Percentiles rank a stretch among this genome's conserved stretches.
Conservation (phyloP, 2,797 vertebrate genomes). For the Pachyuromys duprasi region DNA sequence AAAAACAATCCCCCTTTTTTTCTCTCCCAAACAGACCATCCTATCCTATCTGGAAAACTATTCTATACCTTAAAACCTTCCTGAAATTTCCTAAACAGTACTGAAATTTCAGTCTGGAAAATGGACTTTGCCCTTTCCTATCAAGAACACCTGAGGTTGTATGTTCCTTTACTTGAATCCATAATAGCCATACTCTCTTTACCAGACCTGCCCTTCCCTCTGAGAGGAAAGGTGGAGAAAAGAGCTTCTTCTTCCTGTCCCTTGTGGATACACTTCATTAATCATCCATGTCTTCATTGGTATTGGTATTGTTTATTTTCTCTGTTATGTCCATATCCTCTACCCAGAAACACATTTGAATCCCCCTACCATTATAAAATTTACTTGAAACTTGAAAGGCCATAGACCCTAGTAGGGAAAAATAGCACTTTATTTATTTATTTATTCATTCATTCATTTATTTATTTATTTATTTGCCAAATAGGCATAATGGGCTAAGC, state of each 20-base stretch:
- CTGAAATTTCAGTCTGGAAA: background rate
- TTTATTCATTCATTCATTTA: too few relatives aligned
- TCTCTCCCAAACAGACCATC: background rate
- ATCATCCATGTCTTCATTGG: background rate
- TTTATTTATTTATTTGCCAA: background rate
- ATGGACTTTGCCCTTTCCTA: background rate
- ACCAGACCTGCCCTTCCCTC: background rate
- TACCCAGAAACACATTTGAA: background rate
- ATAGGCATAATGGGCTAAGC: background rate
- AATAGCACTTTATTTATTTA: too few relatives aligned
- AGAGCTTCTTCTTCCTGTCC: background rate
- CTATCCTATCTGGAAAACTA: background rate
- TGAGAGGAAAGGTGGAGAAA: background rate
- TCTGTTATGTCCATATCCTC: background rate
- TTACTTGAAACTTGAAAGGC: background rate
- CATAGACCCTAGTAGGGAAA: background rate
- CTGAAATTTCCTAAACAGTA: background rate
- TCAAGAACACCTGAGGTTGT: background rate
- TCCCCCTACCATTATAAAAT: background rate
- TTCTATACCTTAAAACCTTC: background rate
- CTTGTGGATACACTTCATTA: background rate
- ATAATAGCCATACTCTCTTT: background rate
- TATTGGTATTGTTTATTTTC: background rate
- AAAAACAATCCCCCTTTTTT: background rate
- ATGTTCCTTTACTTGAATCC: background rate